Evolutionary conservation across 2,888 invertebrate species (phyloP).

Genomic region (Drosophila fulvimacula): DNA sequence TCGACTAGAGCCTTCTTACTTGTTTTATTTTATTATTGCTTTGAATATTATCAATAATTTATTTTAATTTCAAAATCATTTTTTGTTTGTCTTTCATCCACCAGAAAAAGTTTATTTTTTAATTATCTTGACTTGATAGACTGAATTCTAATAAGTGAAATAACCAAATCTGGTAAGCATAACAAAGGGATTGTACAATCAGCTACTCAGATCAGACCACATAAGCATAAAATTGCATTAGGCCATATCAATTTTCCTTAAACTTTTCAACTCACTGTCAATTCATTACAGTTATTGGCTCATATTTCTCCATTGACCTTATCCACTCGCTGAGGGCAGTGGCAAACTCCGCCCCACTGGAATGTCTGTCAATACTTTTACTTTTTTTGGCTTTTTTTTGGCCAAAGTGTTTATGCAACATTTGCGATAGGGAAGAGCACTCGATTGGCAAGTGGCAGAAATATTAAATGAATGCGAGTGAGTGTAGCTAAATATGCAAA

Average conservation of each 20-base stretch:
- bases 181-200: too few relatives aligned
- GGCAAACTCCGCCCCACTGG: conserved; percentile 13
- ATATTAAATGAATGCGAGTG: conserved; percentile 50
- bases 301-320: conserved; percentile 21
- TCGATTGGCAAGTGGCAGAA: conserved; percentile 45
- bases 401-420: conserved; percentile 64
- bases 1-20: too few relatives aligned
- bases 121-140: too few relatives aligned
- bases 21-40: too few relatives aligned
- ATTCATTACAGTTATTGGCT: conserved; percentile 6
- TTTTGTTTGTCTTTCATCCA: too few relatives aligned
- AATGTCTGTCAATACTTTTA: conserved; percentile 59
- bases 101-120: too few relatives aligned
- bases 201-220: too few relatives aligned
- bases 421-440: conserved; percentile 55
- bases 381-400: conserved; percentile 41
- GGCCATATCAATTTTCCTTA: background rate
- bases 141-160: too few relatives aligned
- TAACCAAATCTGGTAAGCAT: too few relatives aligned
- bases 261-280: too few relatives aligned
- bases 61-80: too few relatives aligned
- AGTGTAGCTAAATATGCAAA: conserved; percentile 66
- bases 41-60: too few relatives aligned
- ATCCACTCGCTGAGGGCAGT: conserved; percentile 24
- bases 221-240: background rate